Evolutionary conservation across 2,797 vertebrate genomes (phyloP), one percentile per base, ranked within the genome.

Genomic region (Poecile montanus): DNA sequence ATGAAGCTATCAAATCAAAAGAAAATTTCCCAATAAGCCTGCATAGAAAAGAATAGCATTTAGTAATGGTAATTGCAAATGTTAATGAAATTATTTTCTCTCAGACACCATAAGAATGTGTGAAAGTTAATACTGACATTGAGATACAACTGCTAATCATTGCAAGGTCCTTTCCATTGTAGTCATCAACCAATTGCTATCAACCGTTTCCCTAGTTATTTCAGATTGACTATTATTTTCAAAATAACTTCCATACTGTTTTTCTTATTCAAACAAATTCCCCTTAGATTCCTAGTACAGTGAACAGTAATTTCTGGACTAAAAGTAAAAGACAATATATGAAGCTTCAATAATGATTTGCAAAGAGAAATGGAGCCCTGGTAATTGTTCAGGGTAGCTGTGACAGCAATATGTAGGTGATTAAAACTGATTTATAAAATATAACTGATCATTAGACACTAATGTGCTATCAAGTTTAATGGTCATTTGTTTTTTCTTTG

Each of bases 371-470:
- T 71, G 1, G 50, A 34, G 12, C 51, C 40, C 36, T 17, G 38
- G 9, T 53, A 45, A 30, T 72, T 94, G 84, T 42, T 90, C 68
- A 34, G 47, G 23, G 48, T 80, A 96, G 83, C 54, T 77, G 40
- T 34, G 66, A 72, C 77, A 93, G 78, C 56, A 65, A 65, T 45
- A 80, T 40, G 27, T 65, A 34, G 34, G 61, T 1, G 3, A 78
- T 84, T 93, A 67, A 85, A 93, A 84, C 66, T 76, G 61, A 85
- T 61, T 13, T 79, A 89, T 74, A 89, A 87, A 96, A 94, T 92
- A 36, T 63, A 85, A 38, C 34, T 83, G 60, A 65, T 57, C 22
- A 81, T 79, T 84, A 62, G 84, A 74, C 19, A 62, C 57, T 75
- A 89, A 94, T 38, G 19, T 42, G 57, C 67, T 91, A 85, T 56